Conservation (phyloP, 2,113 vertebrate species). For the Heterochromis multidens region DNA sequence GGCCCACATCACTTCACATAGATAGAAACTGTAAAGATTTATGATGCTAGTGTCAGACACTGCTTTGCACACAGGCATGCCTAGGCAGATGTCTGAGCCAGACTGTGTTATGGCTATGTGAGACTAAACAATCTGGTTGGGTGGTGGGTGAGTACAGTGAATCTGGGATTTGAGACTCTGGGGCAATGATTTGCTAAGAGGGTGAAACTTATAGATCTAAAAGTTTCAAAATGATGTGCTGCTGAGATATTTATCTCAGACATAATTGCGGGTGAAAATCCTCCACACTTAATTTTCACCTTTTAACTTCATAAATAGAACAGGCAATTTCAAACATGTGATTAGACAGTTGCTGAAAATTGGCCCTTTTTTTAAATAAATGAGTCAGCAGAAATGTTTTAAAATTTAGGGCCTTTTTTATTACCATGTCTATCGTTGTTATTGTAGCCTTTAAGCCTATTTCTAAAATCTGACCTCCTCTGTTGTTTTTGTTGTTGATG, state of each 20-base stretch:
- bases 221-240: neutral
- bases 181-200: neutral
- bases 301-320: neutral
- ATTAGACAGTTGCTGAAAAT: neutral
- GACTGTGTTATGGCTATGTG: conserved; percentile 6
- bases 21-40: conserved; percentile 23
- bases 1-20: neutral
- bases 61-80: neutral
- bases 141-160: fast-evolving
- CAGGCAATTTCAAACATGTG: neutral
- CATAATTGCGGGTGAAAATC: neutral
- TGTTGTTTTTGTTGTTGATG: too few species aligned
- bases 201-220: neutral
- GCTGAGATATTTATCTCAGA: neutral
- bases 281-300: neutral
- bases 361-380: neutral
- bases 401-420: neutral
- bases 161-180: neutral
- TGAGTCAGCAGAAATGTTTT: too few species aligned
- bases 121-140: neutral
- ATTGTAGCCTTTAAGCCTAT: neutral
- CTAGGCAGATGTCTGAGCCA: conserved; percentile 9
- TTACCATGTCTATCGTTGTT: neutral
- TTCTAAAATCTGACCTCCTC: neutral
- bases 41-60: neutral